Conservation (phyloP, 1,140 invertebrate species). For the Daktulosphaira vitifoliae region DNA sequence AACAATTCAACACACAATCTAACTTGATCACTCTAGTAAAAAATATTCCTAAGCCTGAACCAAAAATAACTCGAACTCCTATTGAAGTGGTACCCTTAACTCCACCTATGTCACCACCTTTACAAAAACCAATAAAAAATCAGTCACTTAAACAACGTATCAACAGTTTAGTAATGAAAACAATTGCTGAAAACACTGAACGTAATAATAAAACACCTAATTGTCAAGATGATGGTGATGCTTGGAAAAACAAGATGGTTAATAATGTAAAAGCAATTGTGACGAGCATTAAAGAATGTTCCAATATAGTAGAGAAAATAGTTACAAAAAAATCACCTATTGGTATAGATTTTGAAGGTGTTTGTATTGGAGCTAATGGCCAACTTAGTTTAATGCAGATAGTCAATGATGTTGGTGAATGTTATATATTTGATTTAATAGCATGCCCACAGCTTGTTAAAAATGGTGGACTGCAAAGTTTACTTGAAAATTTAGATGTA, state of each 20-base stretch:
- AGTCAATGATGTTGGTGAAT: constrained; percentile 64
- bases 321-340: constrained; percentile 53
- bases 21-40: constrained; percentile 67
- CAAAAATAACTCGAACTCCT: constrained; percentile 23
- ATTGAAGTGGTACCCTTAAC: constrained; percentile 24
- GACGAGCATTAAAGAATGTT: constrained; percentile 59
- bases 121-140: constrained; percentile 43
- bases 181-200: constrained; percentile 80
- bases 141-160: constrained; percentile 78
- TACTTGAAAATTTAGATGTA: constrained; percentile 72
- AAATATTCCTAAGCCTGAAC: constrained; percentile 20
- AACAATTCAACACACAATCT: constrained; percentile 80
- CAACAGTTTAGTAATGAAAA: constrained; percentile 77
- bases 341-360: constrained; percentile 78
- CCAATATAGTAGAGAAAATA: constrained; percentile 67
- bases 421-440: constrained; percentile 83
- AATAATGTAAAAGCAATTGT: constrained; percentile 69
- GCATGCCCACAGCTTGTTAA: constrained; percentile 70
- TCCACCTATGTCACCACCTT: constrained; percentile 24
- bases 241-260: constrained; percentile 69
- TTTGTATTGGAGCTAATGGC: constrained; percentile 77
- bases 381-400: constrained; percentile 79
- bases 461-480: constrained; percentile 64
- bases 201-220: constrained; percentile 37
- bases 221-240: constrained; percentile 49